Conservation (phyloP, 2,113 vertebrate genomes). For the Heterocephalus glaber region DNA sequence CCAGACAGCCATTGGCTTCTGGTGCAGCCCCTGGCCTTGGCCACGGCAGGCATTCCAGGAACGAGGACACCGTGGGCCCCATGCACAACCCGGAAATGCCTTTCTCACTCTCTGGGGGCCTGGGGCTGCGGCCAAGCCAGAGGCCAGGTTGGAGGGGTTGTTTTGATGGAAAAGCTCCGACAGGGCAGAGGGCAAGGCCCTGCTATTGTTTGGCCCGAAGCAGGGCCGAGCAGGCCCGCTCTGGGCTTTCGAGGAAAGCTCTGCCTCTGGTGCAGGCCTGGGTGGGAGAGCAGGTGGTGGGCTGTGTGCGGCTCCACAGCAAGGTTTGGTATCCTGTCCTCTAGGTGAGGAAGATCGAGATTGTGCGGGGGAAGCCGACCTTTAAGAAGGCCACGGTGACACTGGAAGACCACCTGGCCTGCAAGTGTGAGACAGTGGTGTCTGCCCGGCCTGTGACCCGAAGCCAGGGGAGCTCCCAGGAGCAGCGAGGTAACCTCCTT, state of each 20-base stretch:
- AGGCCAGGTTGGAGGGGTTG: conserved; percentile 78
- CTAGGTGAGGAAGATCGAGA: conserved; percentile 94
- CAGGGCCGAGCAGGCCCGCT: conserved; percentile 72
- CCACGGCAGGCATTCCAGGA: conserved; percentile 66
- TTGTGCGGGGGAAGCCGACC: conserved; percentile 84
- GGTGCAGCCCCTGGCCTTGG: conserved; percentile 65
- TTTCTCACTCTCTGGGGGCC: conserved; percentile 80
- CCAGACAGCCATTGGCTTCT: conserved; percentile 77
- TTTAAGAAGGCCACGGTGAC: conserved; percentile 91
- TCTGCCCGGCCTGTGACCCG: conserved; percentile 63
- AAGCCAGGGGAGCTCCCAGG: conserved; percentile 71
- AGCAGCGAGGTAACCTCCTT: conserved; percentile 80
- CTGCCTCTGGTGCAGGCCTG: neutral
- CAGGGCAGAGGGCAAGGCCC: conserved; percentile 82
- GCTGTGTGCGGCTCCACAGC: neutral
- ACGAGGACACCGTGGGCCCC: conserved; percentile 73
- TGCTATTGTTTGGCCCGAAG: conserved; percentile 81
- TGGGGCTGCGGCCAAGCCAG: neutral
- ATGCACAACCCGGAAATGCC: conserved; percentile 84
- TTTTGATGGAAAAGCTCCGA: conserved; percentile 86
- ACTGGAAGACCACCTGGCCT: conserved; percentile 94
- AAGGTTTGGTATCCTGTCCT: neutral
- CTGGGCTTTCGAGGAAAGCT: conserved; percentile 84
- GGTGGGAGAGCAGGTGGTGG: neutral
- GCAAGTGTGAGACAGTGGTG: conserved; percentile 87